Percentiles rank a stretch among this genome's conserved stretches.
Evolutionary conservation across 2,888 invertebrate species (phyloP).

Genomic region (Chloromyia formosa): DNA sequence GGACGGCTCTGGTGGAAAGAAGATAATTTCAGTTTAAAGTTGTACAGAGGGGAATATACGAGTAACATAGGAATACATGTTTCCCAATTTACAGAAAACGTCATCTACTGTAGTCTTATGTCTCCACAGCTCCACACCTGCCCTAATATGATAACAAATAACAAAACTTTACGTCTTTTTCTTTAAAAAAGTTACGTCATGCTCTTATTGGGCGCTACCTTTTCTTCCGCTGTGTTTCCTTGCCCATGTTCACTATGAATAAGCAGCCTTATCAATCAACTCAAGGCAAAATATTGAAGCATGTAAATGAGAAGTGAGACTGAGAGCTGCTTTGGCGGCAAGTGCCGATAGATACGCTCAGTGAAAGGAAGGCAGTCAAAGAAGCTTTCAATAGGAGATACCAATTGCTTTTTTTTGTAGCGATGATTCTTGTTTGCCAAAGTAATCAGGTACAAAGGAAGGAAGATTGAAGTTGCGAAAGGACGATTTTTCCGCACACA

Average conservation of each 20-base stretch:
- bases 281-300: conserved; percentile 17
- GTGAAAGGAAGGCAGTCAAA: background rate
- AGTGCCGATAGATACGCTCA: background rate
- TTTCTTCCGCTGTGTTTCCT: background rate
- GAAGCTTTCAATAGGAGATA: background rate
- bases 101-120: no score
- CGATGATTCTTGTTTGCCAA: background rate
- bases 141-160: no score
- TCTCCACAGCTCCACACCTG: no score
- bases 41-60: no score
- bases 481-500: background rate
- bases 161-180: no score
- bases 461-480: background rate
- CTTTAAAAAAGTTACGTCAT: no score
- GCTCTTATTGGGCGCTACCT: no score
- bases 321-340: conserved; percentile 1
- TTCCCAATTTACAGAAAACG: no score
- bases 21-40: no score
- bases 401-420: background rate
- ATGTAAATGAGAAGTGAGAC: conserved; percentile 26
- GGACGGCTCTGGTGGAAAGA: no score
- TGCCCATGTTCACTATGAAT: conserved; percentile 46
- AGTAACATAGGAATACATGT: no score
- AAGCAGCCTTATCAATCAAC: conserved; percentile 47
- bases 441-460: conserved; percentile 19